These are phyloP conservation scores for Empis livida DNA, from an alignment of 2,888 invertebrate genomes.

Conservation along the genomic window DNA sequence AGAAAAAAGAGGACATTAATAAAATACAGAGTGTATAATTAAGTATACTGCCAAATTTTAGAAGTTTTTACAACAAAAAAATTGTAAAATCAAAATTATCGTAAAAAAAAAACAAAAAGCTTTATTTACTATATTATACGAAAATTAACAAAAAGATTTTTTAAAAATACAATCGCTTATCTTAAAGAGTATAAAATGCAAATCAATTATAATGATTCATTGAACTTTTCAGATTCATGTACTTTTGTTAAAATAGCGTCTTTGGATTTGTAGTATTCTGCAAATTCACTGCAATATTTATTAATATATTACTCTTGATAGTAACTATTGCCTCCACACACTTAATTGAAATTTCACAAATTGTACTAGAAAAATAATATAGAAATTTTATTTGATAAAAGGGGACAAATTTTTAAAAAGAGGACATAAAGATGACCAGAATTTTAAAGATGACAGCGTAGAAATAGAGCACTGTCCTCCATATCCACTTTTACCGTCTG, in stretches of 20 bases:
- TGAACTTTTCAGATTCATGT: not conserved
- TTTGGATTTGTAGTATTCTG: not conserved
- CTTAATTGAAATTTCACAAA: conserved; percentile 1
- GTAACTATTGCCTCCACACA: not conserved
- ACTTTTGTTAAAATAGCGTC: not conserved
- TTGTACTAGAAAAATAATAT: too few relatives aligned
- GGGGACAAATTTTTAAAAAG: too few relatives aligned
- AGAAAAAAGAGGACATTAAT: not conserved
- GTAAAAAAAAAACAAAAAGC: too few relatives aligned
- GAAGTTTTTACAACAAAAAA: not conserved
- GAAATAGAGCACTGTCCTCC: too few relatives aligned
- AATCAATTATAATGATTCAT: not conserved
- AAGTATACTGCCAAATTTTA: not conserved
- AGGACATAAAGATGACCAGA: too few relatives aligned
- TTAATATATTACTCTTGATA: not conserved
- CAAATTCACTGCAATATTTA: not conserved
- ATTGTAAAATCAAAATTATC: too few relatives aligned
- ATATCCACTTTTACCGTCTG: too few relatives aligned
- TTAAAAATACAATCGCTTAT: not conserved
- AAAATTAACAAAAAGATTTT: not conserved
- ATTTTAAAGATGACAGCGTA: too few relatives aligned
- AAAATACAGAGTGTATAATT: not conserved
- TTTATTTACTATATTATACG: not conserved
- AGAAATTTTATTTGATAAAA: too few relatives aligned
- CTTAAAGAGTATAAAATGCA: not conserved